phyloP scores from a whole-genome alignment of 2,113 vertebrate species.

The Galemys pyrenaicus region DNA sequence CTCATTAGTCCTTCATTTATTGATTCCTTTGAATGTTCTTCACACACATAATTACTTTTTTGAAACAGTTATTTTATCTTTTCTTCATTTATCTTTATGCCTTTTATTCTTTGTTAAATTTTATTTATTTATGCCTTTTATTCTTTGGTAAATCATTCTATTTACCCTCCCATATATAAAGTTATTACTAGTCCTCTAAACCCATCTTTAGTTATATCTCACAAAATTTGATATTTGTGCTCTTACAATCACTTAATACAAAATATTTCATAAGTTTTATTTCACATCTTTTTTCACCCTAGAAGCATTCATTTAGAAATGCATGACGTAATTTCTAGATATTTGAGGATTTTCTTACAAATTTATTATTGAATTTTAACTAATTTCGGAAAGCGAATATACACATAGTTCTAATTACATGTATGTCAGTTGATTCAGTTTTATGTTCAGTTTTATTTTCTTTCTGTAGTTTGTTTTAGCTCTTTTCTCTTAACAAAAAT shows the following conservation, averaged over 20 bases:
- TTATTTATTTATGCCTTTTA: too few relatives aligned
- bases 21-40: not conserved
- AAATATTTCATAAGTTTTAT: conserved; percentile 14
- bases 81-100: not conserved
- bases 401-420: too few relatives aligned
- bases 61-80: conserved; percentile 23
- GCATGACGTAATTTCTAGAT: too few relatives aligned
- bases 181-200: not conserved
- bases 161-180: not conserved
- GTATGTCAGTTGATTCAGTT: too few relatives aligned
- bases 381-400: too few relatives aligned
- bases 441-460: too few relatives aligned
- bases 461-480: too few relatives aligned
- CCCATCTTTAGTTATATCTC: not conserved
- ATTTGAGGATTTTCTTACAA: too few relatives aligned
- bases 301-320: too few relatives aligned
- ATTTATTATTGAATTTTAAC: too few relatives aligned
- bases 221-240: not conserved
- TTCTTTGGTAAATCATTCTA: conserved; percentile 18
- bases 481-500: too few relatives aligned
- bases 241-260: not conserved
- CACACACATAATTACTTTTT: not conserved
- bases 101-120: too few relatives aligned
- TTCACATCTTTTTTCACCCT: not conserved
- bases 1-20: not conserved